phyloP scores from a whole-genome alignment of 2,797 vertebrate species.

The Cryptoprocta ferox region DNA sequence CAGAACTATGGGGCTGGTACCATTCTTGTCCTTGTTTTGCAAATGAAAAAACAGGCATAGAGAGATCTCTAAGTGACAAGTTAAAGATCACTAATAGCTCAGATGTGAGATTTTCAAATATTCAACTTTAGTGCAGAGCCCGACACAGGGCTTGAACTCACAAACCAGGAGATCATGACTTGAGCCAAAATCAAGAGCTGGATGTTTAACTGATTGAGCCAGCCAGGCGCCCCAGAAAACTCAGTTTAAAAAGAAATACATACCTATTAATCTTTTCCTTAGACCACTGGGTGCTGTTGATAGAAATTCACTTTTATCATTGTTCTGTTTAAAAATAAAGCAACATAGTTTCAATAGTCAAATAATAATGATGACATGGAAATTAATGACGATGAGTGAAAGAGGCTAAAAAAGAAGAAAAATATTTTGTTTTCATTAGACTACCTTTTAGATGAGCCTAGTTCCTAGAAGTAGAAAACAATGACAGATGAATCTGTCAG shows the following conservation, averaged over 20 bases:
- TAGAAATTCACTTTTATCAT: slow-evolving; percentile 91
- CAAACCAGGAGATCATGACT: no score
- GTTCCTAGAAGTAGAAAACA: neutral
- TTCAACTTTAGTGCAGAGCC: no score
- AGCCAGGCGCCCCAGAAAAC: neutral
- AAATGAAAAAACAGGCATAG: neutral
- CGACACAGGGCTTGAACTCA: no score
- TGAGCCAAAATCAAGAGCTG: no score
- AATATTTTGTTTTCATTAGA: slow-evolving; percentile 28
- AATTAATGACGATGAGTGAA: slow-evolving; percentile 46
- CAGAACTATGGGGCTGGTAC: neutral
- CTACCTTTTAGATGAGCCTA: neutral
- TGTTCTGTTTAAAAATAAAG: slow-evolving; percentile 85
- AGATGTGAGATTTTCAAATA: no score
- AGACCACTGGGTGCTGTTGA: slow-evolving; percentile 93
- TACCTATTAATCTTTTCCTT: slow-evolving; percentile 94
- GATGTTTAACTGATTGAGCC: no score
- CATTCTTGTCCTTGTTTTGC: neutral
- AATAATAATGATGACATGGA: slow-evolving; percentile 18
- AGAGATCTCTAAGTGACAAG: neutral
- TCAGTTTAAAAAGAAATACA: slow-evolving; percentile 75
- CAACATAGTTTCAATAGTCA: slow-evolving; percentile 21
- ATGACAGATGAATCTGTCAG: slow-evolving; percentile 1
- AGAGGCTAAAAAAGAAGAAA: slow-evolving; percentile 53
- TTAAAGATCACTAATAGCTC: neutral